Evolutionary conservation across 1,140 invertebrate species (phyloP).

Genomic region (Sinella curviseta): DNA sequence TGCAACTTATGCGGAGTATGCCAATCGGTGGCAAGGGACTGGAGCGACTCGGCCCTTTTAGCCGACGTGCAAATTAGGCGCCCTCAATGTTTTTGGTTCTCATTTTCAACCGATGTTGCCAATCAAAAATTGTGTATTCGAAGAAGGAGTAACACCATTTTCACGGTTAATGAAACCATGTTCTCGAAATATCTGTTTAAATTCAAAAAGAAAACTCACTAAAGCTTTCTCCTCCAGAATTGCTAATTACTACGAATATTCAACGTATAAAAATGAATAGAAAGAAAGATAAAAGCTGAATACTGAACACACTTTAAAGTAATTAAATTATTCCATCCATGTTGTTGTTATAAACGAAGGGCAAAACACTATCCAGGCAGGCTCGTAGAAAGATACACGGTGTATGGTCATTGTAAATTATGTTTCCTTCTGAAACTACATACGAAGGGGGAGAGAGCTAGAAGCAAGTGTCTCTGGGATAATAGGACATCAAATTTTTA

Average conservation of each 20-base stretch:
- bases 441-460: too few species aligned
- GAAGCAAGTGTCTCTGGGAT: too few species aligned
- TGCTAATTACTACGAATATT: background rate
- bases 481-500: too few species aligned
- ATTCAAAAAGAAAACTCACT: background rate
- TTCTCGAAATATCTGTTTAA: background rate
- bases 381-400: too few species aligned
- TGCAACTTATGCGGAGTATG: conserved; percentile 79
- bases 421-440: too few species aligned
- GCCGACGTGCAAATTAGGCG: conserved; percentile 41
- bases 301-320: too few species aligned
- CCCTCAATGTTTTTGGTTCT: conserved; percentile 9
- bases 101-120: background rate
- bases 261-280: too few species aligned
- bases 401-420: too few species aligned
- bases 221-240: background rate
- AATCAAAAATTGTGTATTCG: background rate
- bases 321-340: too few species aligned
- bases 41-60: conserved; percentile 45
- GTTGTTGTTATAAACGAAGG: too few species aligned
- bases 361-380: too few species aligned
- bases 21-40: conserved; percentile 61
- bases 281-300: too few species aligned
- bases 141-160: background rate
- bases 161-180: background rate